Evolutionary conservation across 2,888 invertebrate species (phyloP), one percentile per base, ranked within the genome.

Genomic region (Amaurobius ferox): DNA sequence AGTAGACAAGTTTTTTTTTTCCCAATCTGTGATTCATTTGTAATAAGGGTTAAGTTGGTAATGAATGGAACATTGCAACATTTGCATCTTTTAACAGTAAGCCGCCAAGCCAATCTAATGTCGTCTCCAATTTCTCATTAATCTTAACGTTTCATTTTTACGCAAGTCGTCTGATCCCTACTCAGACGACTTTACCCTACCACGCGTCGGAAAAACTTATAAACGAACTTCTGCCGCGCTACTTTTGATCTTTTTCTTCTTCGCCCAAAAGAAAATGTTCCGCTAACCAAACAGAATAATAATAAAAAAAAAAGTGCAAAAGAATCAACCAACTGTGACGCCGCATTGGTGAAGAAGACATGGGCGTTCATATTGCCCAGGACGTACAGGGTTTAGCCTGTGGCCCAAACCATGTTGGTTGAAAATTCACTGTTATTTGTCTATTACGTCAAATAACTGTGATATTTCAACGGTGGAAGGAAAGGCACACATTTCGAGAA

Each of bases 281-380:
- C 79, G 79, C 66, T 79, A 79, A 44, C 28, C 48, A 23, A 26
- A 48, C 23, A n/a, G 23, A 30, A 79, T 79, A 71, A n/a, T n/a
- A n/a, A n/a, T n/a, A n/a, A n/a, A n/a, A n/a, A n/a, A n/a, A 79
- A 79, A 72, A 72, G 72, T 79, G 64, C 64, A 79, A 44, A 61
- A 61, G 28, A 72, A 48, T 5, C 79, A 79, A 44, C 66, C 30
- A 40, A 44, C 71, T 79, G 79, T 79, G 72, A 79, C 72, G 30
- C 44, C 61, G 29, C 39, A n/a, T 55, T 55, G 55, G 55, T 23
- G 23, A 55, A 55, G 55, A 55, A 55, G 55, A 55, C 62, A 55
- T 44, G 74, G 55, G 73, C 39, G 44, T 40, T 40, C 35, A 77
- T 67, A 67, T 67, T 68, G 68, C 61, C 67, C 30, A 72, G n/a